phyloP scores from a whole-genome alignment of 2,113 vertebrate species.

The Dryoscopus gambensis region DNA sequence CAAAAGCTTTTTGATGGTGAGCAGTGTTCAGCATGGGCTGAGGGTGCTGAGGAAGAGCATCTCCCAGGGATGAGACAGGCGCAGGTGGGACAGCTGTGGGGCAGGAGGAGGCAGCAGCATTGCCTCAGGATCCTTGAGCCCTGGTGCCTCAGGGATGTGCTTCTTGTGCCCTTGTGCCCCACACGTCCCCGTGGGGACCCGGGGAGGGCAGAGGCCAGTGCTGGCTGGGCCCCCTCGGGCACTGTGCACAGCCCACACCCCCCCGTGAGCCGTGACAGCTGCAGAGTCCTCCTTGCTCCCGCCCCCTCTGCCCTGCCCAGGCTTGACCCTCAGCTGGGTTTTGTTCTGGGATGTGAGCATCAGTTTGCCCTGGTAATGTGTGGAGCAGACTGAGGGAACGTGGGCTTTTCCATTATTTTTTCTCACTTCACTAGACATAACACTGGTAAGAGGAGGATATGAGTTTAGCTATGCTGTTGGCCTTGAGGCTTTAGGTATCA shows the following conservation, averaged over 20 bases:
- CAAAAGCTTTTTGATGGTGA: neutral
- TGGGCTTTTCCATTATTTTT: neutral
- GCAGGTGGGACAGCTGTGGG: neutral
- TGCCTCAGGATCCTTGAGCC: neutral
- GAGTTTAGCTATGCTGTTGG: neutral
- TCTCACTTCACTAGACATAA: neutral
- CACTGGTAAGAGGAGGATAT: constrained; percentile 10
- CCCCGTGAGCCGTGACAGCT: neutral
- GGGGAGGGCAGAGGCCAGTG: neutral
- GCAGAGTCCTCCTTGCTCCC: neutral
- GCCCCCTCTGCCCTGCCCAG: accelerated
- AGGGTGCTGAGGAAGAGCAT: neutral
- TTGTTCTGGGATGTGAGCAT: neutral
- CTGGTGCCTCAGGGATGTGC: too few species aligned
- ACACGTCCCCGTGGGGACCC: neutral
- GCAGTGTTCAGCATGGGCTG: neutral
- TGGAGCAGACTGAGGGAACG: neutral
- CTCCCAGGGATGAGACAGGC: neutral
- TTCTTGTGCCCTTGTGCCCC: neutral
- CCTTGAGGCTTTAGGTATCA: constrained; percentile 63
- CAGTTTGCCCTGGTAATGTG: neutral
- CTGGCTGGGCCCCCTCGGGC: accelerated
- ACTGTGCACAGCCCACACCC: neutral
- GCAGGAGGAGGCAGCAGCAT: neutral
- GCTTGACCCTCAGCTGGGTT: neutral